Conservation (phyloP, 2,888 invertebrate species). For the Tetragnatha montana region DNA sequence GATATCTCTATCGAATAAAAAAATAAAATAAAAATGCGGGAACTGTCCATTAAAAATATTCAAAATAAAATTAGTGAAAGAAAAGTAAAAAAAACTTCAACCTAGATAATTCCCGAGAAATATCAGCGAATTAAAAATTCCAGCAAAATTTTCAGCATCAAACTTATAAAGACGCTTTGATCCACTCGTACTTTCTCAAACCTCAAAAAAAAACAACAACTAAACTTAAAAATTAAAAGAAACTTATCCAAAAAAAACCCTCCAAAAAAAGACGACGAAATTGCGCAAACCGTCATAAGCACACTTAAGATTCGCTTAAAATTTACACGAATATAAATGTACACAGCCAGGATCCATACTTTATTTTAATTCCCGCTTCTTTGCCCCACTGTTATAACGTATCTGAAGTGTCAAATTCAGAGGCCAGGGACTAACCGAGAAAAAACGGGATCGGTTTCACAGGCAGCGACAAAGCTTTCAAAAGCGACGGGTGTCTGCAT, state of each 20-base stretch:
- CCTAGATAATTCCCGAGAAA: no score
- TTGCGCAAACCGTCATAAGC: neutral
- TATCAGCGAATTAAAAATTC: no score
- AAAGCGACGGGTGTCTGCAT: conserved; percentile 60
- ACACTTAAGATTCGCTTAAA: neutral
- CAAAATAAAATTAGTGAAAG: no score
- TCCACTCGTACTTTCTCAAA: neutral
- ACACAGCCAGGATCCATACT: neutral
- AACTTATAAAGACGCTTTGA: no score
- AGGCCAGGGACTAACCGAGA: conserved; percentile 11
- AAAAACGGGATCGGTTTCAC: conserved; percentile 4
- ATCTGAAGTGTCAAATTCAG: conserved; percentile 59
- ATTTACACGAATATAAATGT: neutral
- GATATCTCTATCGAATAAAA: no score
- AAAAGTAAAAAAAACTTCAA: no score
- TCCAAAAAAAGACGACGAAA: neutral
- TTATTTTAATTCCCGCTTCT: conserved; percentile 20
- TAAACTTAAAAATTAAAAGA: neutral
- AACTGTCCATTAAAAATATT: no score
- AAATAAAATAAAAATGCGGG: no score
- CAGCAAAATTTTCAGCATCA: no score
- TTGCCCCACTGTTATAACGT: conserved; percentile 40
- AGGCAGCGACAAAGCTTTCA: conserved; percentile 36
- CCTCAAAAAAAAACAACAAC: neutral
- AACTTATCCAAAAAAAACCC: neutral